Evolutionary conservation across 2,797 vertebrate species (phyloP).

Genomic region (Mionectes olivaceus): DNA sequence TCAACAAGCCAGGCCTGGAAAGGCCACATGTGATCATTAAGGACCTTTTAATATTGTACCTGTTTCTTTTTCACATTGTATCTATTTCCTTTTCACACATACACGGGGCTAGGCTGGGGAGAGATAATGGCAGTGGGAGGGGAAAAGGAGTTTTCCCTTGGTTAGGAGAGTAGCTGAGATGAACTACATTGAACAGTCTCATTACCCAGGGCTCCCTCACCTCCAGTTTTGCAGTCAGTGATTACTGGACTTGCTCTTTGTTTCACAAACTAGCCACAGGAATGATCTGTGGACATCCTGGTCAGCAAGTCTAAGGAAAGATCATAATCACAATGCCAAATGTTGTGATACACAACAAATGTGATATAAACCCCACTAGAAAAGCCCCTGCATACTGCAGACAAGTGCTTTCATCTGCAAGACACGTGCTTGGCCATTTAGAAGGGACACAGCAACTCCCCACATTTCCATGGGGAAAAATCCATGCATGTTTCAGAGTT

Average conservation of each 20-base stretch:
- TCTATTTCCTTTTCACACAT: not conserved
- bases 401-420: not conserved
- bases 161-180: not conserved
- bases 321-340: not conserved
- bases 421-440: not conserved
- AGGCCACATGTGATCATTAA: not conserved
- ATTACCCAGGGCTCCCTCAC: not conserved
- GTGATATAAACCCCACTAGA: not conserved
- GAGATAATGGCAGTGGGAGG: too few species aligned
- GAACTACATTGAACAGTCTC: not conserved
- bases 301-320: not conserved
- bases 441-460: not conserved
- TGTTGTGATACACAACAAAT: not conserved
- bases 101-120: too few species aligned
- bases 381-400: fast-evolving
- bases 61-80: not conserved
- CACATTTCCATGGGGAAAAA: not conserved
- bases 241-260: not conserved
- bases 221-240: fast-evolving
- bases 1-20: not conserved
- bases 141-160: not conserved
- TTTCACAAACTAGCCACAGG: not conserved
- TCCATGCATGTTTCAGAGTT: fast-evolving
- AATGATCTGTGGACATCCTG: not conserved
- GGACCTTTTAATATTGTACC: not conserved